A percentile compares a stretch with the other conserved stretches of the same genome.
phyloP scores from a whole-genome alignment of 2,888 invertebrate species.

The Meliscaeva auricollis region DNA sequence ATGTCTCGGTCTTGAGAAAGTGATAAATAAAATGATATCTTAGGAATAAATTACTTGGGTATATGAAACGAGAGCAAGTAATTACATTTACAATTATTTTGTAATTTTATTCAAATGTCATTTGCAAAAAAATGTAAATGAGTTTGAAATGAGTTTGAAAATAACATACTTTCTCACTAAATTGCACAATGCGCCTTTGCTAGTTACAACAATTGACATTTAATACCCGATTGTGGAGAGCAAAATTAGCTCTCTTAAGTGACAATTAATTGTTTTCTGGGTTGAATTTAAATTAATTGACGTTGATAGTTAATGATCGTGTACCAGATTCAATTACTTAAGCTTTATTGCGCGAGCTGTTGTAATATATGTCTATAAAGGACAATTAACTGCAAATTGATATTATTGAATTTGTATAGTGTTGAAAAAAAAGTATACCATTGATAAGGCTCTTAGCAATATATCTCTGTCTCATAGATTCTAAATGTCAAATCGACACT shows the following conservation, averaged over 20 bases:
- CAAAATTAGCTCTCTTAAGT: slow-evolving; percentile 34
- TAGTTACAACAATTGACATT: slow-evolving; percentile 10
- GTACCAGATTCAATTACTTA: slow-evolving; percentile 57
- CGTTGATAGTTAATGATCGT: slow-evolving; percentile 54
- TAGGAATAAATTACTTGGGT: neutral
- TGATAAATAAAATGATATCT: slow-evolving; percentile 2
- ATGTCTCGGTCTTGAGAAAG: slow-evolving; percentile 11
- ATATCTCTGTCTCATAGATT: too few relatives aligned
- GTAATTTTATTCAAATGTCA: neutral
- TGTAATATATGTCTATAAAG: neutral
- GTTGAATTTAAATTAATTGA: slow-evolving; percentile 66
- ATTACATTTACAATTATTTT: neutral
- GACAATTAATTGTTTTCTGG: slow-evolving; percentile 53
- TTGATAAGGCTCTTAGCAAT: too few relatives aligned
- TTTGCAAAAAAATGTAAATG: neutral
- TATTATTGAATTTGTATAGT: too few relatives aligned
- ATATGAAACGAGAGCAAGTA: slow-evolving; percentile 24
- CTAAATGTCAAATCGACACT: too few relatives aligned
- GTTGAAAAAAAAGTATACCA: too few relatives aligned
- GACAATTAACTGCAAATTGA: neutral
- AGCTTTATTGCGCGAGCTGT: slow-evolving; percentile 34
- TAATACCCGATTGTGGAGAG: slow-evolving; percentile 14
- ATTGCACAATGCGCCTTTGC: slow-evolving; percentile 7
- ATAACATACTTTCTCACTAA: slow-evolving; percentile 3
- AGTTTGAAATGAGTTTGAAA: slow-evolving; percentile 6